A percentile compares a stretch with the other conserved stretches of the same genome.
Evolutionary conservation across 2,888 invertebrate genomes (phyloP).

Genomic region (Hirtodrosophila confusa): DNA sequence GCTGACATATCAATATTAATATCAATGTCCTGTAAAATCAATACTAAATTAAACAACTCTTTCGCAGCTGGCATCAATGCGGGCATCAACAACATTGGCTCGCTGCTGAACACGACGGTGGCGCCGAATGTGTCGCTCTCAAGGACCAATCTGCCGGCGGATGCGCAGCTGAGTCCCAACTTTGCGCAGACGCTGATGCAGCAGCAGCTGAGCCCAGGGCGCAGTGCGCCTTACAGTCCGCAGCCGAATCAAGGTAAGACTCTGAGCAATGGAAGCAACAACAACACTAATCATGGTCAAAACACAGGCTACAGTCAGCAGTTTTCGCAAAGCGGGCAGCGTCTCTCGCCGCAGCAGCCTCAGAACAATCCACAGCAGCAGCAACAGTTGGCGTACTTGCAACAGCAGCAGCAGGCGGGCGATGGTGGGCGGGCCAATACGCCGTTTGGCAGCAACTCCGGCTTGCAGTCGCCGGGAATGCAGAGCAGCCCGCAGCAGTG

Average conservation of each 20-base stretch:
- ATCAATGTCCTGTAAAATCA: no score
- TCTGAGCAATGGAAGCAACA: background rate
- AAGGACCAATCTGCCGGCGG: constrained; percentile 87
- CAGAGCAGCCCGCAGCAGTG: constrained; percentile 78
- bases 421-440: constrained; percentile 66
- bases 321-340: constrained; percentile 82
- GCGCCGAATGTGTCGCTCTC: constrained; percentile 96
- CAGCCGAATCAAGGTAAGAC: constrained; percentile 82
- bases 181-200: constrained; percentile 85
- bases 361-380: constrained; percentile 62
- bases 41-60: background rate
- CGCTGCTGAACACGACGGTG: constrained; percentile 90
- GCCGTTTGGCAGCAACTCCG: constrained; percentile 67
- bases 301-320: constrained; percentile 80
- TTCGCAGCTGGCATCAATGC: constrained; percentile 81
- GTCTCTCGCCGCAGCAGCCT: constrained; percentile 83
- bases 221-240: constrained; percentile 84
- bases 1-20: no score
- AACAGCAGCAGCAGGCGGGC: constrained; percentile 61
- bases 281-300: background rate
- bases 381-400: constrained; percentile 59
- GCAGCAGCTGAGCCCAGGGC: constrained; percentile 84
- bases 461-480: constrained; percentile 83
- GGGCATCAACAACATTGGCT: constrained; percentile 89
- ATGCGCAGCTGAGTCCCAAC: constrained; percentile 88